Conservation (phyloP, 2,888 invertebrate species). For the Dryobotodes eremita region DNA sequence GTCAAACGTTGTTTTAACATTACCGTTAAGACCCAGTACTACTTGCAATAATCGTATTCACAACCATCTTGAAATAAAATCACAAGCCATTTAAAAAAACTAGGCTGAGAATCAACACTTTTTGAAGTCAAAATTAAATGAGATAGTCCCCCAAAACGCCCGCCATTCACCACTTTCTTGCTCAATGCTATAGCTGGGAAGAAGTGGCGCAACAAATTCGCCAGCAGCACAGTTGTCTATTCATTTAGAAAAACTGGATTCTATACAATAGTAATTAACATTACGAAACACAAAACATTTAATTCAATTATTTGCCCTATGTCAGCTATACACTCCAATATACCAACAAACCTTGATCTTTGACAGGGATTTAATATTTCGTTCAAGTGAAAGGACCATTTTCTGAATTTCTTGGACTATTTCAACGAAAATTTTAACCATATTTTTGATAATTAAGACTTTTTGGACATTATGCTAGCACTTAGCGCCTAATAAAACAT, state of each 20-base stretch:
- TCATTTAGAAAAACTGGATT: too few relatives aligned
- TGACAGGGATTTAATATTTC: too few relatives aligned
- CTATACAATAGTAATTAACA: too few relatives aligned
- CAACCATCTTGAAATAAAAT: background rate
- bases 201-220: background rate
- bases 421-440: too few relatives aligned
- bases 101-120: too few relatives aligned
- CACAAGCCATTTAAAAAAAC: background rate
- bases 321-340: too few relatives aligned
- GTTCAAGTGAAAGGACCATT: background rate
- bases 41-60: background rate
- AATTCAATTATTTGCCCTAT: too few relatives aligned
- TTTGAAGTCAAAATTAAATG: background rate
- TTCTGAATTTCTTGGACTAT: background rate
- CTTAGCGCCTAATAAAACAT: background rate
- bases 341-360: too few relatives aligned
- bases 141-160: background rate
- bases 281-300: too few relatives aligned
- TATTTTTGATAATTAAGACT: background rate
- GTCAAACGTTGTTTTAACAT: background rate
- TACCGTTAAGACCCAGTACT: background rate
- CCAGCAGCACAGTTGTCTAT: background rate
- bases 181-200: background rate
- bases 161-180: background rate
- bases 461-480: background rate